phyloP scores from a whole-genome alignment of 1,140 invertebrate species.

The Leptopilina clavipes region DNA sequence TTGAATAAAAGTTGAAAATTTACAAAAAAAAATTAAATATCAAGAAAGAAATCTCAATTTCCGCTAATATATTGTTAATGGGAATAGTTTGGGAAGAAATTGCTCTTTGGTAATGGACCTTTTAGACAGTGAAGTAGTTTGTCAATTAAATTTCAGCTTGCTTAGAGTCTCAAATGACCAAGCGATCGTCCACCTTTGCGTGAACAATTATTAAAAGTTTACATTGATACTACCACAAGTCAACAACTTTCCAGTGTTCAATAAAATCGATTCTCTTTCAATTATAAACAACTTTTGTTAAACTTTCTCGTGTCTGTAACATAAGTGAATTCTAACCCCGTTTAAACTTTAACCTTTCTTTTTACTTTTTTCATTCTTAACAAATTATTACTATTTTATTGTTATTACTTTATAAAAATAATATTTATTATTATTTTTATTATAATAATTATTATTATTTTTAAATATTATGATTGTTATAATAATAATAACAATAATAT shows the following conservation, averaged over 20 bases:
- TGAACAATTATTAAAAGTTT: constrained; percentile 10
- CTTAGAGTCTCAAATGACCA: constrained; percentile 16
- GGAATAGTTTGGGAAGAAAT: not conserved
- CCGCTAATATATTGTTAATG: not conserved
- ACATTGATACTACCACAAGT: not conserved
- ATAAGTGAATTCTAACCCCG: no score
- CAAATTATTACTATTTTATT: no score
- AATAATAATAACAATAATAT: no score
- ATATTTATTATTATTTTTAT: no score
- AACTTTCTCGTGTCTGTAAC: not conserved
- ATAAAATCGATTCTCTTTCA: not conserved
- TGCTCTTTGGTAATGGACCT: not conserved
- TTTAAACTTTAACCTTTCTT: no score
- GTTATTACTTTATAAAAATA: no score
- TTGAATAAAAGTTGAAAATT: no score
- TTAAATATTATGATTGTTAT: no score
- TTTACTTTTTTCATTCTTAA: no score
- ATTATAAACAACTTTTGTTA: not conserved
- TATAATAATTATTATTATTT: no score
- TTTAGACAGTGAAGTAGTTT: not conserved
- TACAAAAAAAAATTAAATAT: no score
- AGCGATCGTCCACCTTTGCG: not conserved
- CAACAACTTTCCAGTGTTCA: not conserved
- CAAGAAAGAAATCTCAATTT: no score
- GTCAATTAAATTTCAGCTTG: not conserved